phyloP scores from a whole-genome alignment of 2,797 vertebrate species.

The Knipowitschia caucasica region DNA sequence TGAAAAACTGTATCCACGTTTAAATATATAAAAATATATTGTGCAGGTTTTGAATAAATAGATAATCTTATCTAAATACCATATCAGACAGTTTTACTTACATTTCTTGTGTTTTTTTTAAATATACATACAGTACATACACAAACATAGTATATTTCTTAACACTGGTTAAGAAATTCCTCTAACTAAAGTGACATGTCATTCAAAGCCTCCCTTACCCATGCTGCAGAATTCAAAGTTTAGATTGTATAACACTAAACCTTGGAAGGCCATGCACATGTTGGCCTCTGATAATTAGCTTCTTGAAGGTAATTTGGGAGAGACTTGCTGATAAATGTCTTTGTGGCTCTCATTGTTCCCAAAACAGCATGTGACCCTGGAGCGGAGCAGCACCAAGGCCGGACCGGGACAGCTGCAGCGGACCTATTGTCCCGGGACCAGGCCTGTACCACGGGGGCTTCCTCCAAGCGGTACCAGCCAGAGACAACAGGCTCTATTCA shows the following conservation, averaged over 20 bases:
- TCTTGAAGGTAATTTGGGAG: constrained; percentile 47
- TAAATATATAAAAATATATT: too few relatives aligned
- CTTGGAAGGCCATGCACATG: constrained; percentile 13
- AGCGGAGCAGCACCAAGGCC: constrained; percentile 45
- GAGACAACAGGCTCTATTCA: constrained; percentile 73
- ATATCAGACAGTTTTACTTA: too few relatives aligned
- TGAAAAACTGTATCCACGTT: too few relatives aligned
- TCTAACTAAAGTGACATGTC: too few relatives aligned
- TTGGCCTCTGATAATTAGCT: constrained; percentile 36
- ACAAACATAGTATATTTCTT: too few relatives aligned
- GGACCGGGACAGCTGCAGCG: constrained; percentile 41
- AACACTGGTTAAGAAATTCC: too few relatives aligned
- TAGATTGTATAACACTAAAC: constrained; percentile 11
- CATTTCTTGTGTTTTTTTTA: too few relatives aligned
- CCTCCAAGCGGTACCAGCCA: constrained; percentile 66
- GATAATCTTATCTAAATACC: too few relatives aligned
- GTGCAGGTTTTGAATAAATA: too few relatives aligned
- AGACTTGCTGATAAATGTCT: constrained; percentile 23
- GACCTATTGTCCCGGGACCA: constrained; percentile 62
- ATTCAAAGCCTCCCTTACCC: too few relatives aligned
- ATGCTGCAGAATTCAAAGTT: constrained; percentile 16
- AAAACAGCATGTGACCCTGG: constrained; percentile 56
- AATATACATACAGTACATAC: too few relatives aligned
- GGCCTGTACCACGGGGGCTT: constrained; percentile 63
- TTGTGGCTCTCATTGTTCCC: constrained; percentile 40